Percentiles rank a stretch among this genome's conserved stretches.
Evolutionary conservation across 2,888 invertebrate species (phyloP).

Genomic region (Deilephila elpenor): DNA sequence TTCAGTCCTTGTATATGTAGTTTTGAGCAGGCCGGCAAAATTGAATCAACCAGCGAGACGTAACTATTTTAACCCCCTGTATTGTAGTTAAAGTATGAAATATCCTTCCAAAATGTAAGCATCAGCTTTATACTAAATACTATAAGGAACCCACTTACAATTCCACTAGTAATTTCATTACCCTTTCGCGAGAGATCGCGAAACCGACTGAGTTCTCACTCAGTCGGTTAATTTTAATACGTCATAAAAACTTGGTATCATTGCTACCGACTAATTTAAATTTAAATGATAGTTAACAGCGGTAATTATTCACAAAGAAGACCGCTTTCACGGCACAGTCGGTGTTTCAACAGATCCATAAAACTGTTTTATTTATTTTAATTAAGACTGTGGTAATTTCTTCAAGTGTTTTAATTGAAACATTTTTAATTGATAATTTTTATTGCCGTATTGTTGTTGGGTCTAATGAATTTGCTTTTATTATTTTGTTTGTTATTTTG

Average conservation of each 20-base stretch:
- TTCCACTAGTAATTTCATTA: neutral
- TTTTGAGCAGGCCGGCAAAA: no score
- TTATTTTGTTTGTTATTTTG: no score
- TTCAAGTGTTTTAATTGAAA: constrained; percentile 7
- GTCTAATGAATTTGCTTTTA: neutral
- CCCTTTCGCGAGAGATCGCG: neutral
- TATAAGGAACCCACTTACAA: constrained; percentile 1
- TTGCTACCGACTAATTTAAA: constrained; percentile 24
- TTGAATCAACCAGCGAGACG: no score
- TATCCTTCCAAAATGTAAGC: no score
- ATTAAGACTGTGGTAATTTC: constrained; percentile 20
- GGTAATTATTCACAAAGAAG: constrained; percentile 25
- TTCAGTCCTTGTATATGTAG: no score
- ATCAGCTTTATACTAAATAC: neutral
- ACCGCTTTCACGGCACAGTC: constrained; percentile 24
- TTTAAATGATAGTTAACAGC: constrained; percentile 26
- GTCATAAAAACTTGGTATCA: constrained; percentile 15
- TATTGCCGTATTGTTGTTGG: neutral
- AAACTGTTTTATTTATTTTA: constrained; percentile 23
- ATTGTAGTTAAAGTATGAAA: no score
- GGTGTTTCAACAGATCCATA: constrained; percentile 12
- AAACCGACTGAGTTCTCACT: no score
- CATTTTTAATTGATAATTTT: neutral
- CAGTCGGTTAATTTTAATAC: constrained; percentile 29
- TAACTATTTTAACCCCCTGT: no score